Conservation (phyloP, 1,140 invertebrate genomes). For the Drosophila kikkawai region DNA sequence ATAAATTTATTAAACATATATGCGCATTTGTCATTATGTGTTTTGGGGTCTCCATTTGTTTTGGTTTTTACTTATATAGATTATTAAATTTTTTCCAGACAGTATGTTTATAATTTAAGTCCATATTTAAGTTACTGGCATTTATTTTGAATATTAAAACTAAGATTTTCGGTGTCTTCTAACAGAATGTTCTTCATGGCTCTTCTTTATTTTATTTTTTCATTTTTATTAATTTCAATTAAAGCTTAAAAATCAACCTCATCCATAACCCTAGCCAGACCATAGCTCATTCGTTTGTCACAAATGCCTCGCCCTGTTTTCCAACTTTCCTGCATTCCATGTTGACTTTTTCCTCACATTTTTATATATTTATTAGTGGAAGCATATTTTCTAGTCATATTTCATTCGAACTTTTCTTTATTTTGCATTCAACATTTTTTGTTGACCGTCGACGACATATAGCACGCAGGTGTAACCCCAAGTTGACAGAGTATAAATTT, state of each 20-base stretch:
- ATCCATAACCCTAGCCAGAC: slow-evolving; percentile 6
- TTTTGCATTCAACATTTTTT: slow-evolving; percentile 16
- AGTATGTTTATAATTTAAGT: neutral
- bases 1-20: slow-evolving; percentile 59
- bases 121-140: too few species aligned
- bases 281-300: slow-evolving; percentile 22
- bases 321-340: slow-evolving; percentile 4
- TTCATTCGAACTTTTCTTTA: slow-evolving; percentile 33
- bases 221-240: neutral
- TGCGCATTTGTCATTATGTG: slow-evolving; percentile 28
- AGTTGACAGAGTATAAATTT: slow-evolving; percentile 50
- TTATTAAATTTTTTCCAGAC: neutral
- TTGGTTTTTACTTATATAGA: neutral
- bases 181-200: too few species aligned
- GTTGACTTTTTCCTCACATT: slow-evolving; percentile 12
- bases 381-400: slow-evolving; percentile 62
- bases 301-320: slow-evolving; percentile 12
- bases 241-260: neutral
- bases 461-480: slow-evolving; percentile 54
- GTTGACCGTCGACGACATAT: slow-evolving; percentile 33
- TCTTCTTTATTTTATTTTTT: neutral
- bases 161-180: fast-evolving
- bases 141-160: neutral
- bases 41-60: slow-evolving; percentile 3
- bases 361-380: slow-evolving; percentile 53